These are phyloP conservation scores for Parelbella ahira DNA, from an alignment of 2,888 invertebrate genomes.

Conservation along the genomic window DNA sequence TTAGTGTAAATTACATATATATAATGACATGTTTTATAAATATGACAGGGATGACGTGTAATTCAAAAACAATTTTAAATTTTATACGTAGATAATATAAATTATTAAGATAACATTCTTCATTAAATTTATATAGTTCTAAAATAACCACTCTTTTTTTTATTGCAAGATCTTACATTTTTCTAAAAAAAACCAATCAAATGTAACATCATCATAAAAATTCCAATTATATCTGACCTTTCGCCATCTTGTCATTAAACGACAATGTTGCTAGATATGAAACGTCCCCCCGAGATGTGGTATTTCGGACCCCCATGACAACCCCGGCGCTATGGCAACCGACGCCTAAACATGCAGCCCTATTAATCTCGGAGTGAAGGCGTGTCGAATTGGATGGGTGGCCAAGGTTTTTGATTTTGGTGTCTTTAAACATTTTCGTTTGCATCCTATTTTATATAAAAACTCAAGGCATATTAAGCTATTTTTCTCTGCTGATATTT, in stretches of 20 bases:
- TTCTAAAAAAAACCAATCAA: slow-evolving; percentile 11
- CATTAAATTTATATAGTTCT: too few relatives aligned
- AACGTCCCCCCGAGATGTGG: slow-evolving; percentile 72
- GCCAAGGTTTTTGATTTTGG: slow-evolving; percentile 35
- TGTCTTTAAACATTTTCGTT: not conserved
- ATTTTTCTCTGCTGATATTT: too few relatives aligned
- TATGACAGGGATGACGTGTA: too few relatives aligned
- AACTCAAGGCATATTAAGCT: too few relatives aligned
- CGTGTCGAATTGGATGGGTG: slow-evolving; percentile 57
- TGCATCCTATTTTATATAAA: too few relatives aligned
- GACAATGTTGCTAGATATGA: slow-evolving; percentile 56
- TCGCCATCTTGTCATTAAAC: slow-evolving; percentile 39
- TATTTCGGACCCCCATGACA: slow-evolving; percentile 64
- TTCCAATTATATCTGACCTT: slow-evolving; percentile 47
- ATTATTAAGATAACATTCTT: too few relatives aligned
- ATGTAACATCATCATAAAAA: slow-evolving; percentile 27
- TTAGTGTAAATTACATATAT: too few relatives aligned
- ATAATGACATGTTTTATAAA: too few relatives aligned
- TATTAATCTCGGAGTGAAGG: slow-evolving; percentile 73
- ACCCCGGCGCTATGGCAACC: slow-evolving; percentile 64
- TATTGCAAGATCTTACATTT: not conserved
- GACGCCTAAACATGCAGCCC: slow-evolving; percentile 66
- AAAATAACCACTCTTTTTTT: too few relatives aligned
- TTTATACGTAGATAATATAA: too few relatives aligned
- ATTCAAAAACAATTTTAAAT: too few relatives aligned